phyloP scores from a whole-genome alignment of 2,113 vertebrate species.

The Benitochromis conjunctus region DNA sequence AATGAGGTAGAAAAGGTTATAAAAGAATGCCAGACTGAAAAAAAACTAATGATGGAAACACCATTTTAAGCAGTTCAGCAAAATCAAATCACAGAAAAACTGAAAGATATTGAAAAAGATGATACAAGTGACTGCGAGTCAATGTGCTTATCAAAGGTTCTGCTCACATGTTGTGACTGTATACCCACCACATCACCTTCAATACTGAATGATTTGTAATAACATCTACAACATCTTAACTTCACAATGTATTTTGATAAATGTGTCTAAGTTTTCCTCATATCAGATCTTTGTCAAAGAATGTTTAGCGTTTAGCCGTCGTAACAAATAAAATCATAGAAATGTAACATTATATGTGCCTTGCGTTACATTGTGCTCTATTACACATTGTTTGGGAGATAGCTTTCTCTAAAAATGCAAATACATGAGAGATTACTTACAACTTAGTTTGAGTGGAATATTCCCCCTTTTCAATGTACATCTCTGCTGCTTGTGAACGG shows the following conservation, averaged over 20 bases:
- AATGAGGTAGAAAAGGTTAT: constrained; percentile 99
- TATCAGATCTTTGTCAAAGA: neutral
- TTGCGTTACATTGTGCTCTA: neutral
- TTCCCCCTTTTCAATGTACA: neutral
- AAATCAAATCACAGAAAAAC: constrained; percentile 10
- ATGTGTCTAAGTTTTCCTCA: neutral
- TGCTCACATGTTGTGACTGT: constrained; percentile 26
- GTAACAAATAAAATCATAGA: neutral
- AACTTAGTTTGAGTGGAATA: constrained; percentile 7
- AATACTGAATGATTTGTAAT: constrained; percentile 9
- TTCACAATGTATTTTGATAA: constrained; percentile 10
- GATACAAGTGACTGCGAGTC: constrained; percentile 28
- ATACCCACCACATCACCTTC: constrained; percentile 9
- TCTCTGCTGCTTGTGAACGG: constrained; percentile 12
- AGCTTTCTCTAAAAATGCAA: neutral
- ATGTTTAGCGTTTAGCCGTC: neutral
- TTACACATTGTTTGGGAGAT: neutral
- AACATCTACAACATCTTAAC: constrained; percentile 22
- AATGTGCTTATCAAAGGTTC: constrained; percentile 63
- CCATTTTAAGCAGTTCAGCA: constrained; percentile 53
- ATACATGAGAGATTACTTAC: neutral
- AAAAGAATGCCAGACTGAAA: constrained; percentile 85
- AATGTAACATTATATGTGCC: neutral
- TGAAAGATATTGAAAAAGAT: constrained; percentile 5
- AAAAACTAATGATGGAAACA: constrained; percentile 61